phyloP scores from a whole-genome alignment of 2,888 invertebrate species.

The Drosophila conformis region DNA sequence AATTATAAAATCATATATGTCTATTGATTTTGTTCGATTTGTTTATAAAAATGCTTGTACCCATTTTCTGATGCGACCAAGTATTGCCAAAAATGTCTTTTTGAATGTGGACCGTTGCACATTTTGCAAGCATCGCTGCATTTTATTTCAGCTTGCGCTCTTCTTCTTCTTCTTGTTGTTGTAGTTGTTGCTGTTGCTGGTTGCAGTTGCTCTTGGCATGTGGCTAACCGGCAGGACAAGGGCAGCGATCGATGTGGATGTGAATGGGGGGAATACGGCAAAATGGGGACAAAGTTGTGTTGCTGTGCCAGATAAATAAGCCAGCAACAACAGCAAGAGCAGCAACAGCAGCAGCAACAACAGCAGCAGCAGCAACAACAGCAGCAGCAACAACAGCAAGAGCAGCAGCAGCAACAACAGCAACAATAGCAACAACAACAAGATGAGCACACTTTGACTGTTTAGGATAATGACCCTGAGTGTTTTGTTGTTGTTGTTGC shows the following conservation, averaged over 20 bases:
- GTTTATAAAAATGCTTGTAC: too few species aligned
- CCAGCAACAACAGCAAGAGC: conserved; percentile 13
- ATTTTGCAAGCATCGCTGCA: conserved; percentile 64
- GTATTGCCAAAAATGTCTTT: conserved; percentile 34
- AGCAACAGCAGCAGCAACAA: neutral
- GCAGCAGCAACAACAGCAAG: neutral
- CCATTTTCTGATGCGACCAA: conserved; percentile 14
- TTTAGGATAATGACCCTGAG: conserved; percentile 74
- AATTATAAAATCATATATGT: too few species aligned
- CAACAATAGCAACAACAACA: conserved; percentile 23
- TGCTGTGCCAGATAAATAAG: conserved; percentile 42
- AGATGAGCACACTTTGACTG: conserved; percentile 38
- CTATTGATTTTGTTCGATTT: too few species aligned
- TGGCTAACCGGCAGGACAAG: conserved; percentile 57
- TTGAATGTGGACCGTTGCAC: conserved; percentile 49
- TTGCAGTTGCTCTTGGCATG: conserved; percentile 57
- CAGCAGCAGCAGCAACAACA: neutral
- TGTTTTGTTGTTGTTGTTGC: conserved; percentile 25
- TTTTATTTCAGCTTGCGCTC: conserved; percentile 42
- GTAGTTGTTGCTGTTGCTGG: conserved; percentile 11
- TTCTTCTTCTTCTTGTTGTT: conserved; percentile 17
- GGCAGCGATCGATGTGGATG: conserved; percentile 53
- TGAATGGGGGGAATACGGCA: conserved; percentile 23
- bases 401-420: conserved; percentile 1
- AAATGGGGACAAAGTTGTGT: conserved; percentile 46